phyloP scores from a whole-genome alignment of 2,113 vertebrate species.

The Corythornis madagascariensis region DNA sequence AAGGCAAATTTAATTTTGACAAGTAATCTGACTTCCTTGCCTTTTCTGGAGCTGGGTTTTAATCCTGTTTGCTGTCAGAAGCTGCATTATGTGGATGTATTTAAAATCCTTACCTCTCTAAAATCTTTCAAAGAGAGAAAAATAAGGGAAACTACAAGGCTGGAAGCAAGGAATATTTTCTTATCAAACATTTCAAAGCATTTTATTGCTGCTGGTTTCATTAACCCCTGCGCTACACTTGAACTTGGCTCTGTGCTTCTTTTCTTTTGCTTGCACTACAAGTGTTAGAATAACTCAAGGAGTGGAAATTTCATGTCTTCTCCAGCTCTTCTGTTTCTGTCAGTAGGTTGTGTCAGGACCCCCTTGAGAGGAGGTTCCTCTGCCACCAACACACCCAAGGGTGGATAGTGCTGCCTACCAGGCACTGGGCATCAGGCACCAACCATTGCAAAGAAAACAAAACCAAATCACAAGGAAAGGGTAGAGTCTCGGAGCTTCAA shows the following conservation, averaged over 20 bases:
- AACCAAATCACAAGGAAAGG: background rate
- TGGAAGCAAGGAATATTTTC: background rate
- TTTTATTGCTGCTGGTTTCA: background rate
- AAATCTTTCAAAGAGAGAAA: slow-evolving; percentile 1
- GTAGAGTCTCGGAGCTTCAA: background rate
- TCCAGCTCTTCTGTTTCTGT: background rate
- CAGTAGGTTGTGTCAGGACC: background rate
- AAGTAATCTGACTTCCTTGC: slow-evolving; percentile 44
- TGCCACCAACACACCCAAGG: background rate
- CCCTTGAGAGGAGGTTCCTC: background rate
- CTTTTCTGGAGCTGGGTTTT: background rate
- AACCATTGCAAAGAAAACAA: background rate
- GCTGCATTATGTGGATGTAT: slow-evolving; percentile 2
- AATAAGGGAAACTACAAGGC: background rate
- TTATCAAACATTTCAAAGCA: background rate
- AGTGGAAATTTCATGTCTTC: background rate
- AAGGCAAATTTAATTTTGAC: slow-evolving; percentile 45
- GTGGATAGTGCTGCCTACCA: background rate
- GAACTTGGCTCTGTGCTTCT: background rate
- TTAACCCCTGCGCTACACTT: background rate
- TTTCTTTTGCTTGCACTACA: accelerated
- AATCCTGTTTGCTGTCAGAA: slow-evolving; percentile 35
- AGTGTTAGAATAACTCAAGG: background rate
- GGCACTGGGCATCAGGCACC: background rate
- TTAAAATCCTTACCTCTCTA: background rate